Base-by-base conservation (phyloP, 2,113 vertebrate species). In the Marmota flaviventris region DNA sequence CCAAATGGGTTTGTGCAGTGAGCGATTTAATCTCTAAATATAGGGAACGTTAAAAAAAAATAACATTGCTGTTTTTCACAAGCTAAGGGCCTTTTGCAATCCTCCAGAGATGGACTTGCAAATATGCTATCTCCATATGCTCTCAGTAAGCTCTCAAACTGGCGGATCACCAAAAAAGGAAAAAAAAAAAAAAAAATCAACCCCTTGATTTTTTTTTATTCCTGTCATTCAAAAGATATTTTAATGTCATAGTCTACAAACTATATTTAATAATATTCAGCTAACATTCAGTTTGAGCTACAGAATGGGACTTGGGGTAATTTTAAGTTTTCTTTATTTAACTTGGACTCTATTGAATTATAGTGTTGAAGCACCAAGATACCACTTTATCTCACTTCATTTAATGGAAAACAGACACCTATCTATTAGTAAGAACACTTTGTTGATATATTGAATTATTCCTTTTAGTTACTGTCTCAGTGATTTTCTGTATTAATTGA, bases 21-120 rank as follows among this genome's bases (percentile, higher is more conserved):
- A 99, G 99, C 99, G 99, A 99, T 99, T 99, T 99, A 99, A 99
- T 99, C 99, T 99, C 99, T 99, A 99, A 99, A 99, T 99, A 99
- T 99, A 99, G 99, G 99, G 99, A 99, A 99, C 99, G 99, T 99
- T 99, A 99, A 99, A 99, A 99, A 96, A 97, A 99, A 99, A 99
- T 99, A 99, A 99, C 99, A 99, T 99, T 98, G 99, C 98, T 99
- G 99, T 99, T 99, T 99, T 99, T 99, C 99, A 99, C 98, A 98
- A 99, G 98, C 99, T 99, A 99, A 99, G 99, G 99, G 98, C 98
- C 99, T 99, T 99, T 99, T 99, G 98, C 98, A 99, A 99, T 99
- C 98, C 99, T 99, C 99, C 99, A 99, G 99, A 99, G 99, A 99
- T 99, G 99, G 99, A 99, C 98, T 99, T 99, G 99, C 99, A 99